Evolutionary conservation across 2,797 vertebrate species (phyloP), one percentile per base, ranked within the genome.

Genomic region (Crax fasciolata): DNA sequence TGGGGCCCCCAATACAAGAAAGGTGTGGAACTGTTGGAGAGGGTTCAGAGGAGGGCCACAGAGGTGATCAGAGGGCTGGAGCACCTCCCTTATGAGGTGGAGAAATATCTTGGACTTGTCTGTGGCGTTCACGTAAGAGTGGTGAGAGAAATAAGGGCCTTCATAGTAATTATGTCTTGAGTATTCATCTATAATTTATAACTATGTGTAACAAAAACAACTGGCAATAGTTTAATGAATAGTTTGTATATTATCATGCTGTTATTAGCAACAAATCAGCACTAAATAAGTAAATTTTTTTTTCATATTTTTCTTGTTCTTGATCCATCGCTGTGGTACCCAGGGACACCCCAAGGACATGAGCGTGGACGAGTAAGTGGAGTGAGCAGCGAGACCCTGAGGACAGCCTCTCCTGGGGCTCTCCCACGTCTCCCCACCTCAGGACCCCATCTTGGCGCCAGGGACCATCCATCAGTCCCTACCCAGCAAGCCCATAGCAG

Each of bases 331-430:
- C 13, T 9, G 8, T 4, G 4, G 35, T 5, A 32, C 3, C 27
- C 23, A 17, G 59, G 49, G n/a, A 30, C 8, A 12, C 24, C 17
- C 7, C 0, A 0, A 61, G 17, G 32, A 1, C 2, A 0, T 1
- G 18, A 16, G 4, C 23, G 1, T 7, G 28, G 19, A 77, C 11
- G 11, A 25, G 52, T 28, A 57, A 61, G 49, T 1, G 0, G 23
- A 10, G 13, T 43, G 59, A 38, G 48, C 1, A 0, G 9, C 43
- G 14, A 14, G 18, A 0, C 1, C 17, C 6, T 10, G 1, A 48
- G 11, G 8, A 16, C 0, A 0, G 14, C 19, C 13, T 70, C 58
- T n/a, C 23, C 35, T 10, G 19, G 43, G 15, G 4, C 7, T 27
- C 30, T 19, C 20, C 35, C 2, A 16, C 12, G 24, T 39, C 19